Percentiles rank a stretch among this genome's conserved stretches.
Evolutionary conservation across 2,888 invertebrate genomes (phyloP).

Genomic region (Podotricha telesiphe): DNA sequence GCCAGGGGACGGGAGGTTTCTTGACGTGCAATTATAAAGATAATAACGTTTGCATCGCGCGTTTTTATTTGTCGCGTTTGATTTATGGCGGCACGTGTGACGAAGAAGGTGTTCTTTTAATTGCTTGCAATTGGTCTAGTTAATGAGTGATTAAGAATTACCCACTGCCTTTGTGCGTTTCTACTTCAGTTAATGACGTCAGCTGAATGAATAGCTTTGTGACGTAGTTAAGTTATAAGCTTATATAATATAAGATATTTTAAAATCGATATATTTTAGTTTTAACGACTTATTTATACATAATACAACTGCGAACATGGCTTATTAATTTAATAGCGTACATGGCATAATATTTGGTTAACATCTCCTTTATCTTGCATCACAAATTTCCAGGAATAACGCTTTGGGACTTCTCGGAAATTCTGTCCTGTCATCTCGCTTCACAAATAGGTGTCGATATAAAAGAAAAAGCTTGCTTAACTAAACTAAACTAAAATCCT

Average conservation of each 20-base stretch:
- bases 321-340: background rate
- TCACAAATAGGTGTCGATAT: conserved; percentile 49
- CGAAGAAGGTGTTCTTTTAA: conserved; percentile 37
- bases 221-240: too few relatives aligned
- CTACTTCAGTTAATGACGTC: too few relatives aligned
- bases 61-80: conserved; percentile 80
- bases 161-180: background rate
- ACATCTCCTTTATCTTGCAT: conserved; percentile 10
- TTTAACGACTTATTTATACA: too few relatives aligned
- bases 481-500: conserved; percentile 29
- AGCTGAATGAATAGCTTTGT: too few relatives aligned
- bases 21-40: conserved; percentile 84
- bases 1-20: conserved; percentile 56
- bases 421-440: conserved; percentile 33
- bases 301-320: too few relatives aligned
- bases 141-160: conserved; percentile 1
- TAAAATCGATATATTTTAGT: too few relatives aligned
- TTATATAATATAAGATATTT: too few relatives aligned
- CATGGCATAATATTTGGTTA: background rate
- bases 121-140: conserved; percentile 29
- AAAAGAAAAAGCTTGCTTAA: conserved; percentile 33
- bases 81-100: conserved; percentile 69
- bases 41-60: conserved; percentile 82
- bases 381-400: conserved; percentile 28
- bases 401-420: conserved; percentile 32